Percentiles rank a stretch among this genome's conserved stretches.
Conservation (phyloP, 2,113 vertebrate species). For the Xenopus borealis region DNA sequence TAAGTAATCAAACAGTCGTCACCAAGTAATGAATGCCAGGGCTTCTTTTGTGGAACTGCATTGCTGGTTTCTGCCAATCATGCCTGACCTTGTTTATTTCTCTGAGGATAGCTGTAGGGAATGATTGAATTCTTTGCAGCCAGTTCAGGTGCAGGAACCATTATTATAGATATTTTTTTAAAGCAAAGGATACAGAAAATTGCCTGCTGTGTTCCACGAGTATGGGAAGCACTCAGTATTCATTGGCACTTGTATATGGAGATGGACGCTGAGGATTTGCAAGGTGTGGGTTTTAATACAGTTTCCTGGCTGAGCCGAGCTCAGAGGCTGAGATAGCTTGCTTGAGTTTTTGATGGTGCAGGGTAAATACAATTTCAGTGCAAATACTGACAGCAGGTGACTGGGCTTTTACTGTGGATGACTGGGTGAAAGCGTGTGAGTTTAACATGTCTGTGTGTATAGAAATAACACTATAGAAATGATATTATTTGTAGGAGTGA, state of each 20-base stretch:
- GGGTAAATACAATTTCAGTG: no score
- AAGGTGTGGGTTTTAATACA: neutral
- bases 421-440: no score
- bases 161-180: conserved; percentile 46
- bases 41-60: conserved; percentile 48
- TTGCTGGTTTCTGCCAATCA: conserved; percentile 52
- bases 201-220: neutral
- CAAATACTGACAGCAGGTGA: no score
- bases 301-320: no score
- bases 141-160: conserved; percentile 51
- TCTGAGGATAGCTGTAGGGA: conserved; percentile 54
- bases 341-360: no score
- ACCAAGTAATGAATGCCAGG: conserved; percentile 44
- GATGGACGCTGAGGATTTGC: neutral
- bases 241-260: no score
- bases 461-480: no score
- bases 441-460: no score
- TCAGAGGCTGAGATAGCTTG: no score
- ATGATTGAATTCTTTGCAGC: conserved; percentile 54
- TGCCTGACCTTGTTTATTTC: conserved; percentile 55
- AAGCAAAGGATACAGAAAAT: neutral
- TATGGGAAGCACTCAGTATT: neutral
- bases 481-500: no score
- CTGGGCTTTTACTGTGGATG: no score
- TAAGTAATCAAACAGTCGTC: no score